Evolutionary conservation across 2,888 invertebrate species (phyloP).

Genomic region (Diarsia dahlii): DNA sequence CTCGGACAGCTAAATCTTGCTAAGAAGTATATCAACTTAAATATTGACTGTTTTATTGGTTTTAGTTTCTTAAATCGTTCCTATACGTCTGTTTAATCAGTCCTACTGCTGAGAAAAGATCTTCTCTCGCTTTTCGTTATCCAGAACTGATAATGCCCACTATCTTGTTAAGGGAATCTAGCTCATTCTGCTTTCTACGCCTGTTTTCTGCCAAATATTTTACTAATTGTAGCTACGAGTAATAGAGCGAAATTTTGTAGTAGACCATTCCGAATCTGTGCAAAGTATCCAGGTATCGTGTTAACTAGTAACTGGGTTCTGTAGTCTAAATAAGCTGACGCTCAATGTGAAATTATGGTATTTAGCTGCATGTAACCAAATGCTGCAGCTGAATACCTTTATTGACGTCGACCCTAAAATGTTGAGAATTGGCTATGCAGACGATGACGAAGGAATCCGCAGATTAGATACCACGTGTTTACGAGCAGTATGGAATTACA

Average conservation of each 20-base stretch:
- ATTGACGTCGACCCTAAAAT: neutral
- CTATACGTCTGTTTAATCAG: no score
- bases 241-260: neutral
- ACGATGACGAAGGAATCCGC: neutral
- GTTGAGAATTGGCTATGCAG: neutral
- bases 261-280: neutral
- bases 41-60: neutral
- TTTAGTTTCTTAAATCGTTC: neutral
- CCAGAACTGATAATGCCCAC: neutral
- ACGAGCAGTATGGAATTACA: neutral
- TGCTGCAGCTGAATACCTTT: neutral
- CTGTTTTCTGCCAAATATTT: neutral
- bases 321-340: neutral
- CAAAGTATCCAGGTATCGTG: neutral
- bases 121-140: neutral
- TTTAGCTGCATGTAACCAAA: neutral
- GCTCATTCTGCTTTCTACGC: no score
- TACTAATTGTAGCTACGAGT: neutral
- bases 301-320: neutral
- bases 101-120: no score
- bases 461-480: neutral
- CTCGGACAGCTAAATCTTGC: constrained; percentile 4
- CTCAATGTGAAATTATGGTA: neutral
- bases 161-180: neutral
- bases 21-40: neutral